These are phyloP conservation scores for Himalopsyche japonica DNA, from an alignment of 2,888 invertebrate genomes.

Conservation along the genomic window DNA sequence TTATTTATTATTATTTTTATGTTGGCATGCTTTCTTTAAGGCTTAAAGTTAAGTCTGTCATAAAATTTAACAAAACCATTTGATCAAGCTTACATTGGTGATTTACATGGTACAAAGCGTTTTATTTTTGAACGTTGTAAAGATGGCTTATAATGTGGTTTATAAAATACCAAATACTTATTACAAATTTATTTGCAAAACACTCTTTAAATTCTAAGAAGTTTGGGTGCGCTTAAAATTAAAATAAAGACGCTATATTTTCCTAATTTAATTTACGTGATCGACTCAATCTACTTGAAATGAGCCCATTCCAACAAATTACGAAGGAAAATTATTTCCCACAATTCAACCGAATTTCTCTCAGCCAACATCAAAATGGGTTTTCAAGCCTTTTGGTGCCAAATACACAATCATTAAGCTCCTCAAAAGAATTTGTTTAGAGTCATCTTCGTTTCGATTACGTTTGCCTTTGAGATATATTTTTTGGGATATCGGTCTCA, in stretches of 20 bases:
- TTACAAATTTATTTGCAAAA: background rate
- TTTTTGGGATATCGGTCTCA: background rate
- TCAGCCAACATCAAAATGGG: background rate
- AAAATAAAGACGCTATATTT: background rate
- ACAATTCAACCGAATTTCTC: background rate
- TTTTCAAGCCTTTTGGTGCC: background rate
- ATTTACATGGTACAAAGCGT: no score
- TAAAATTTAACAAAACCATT: no score
- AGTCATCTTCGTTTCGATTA: background rate
- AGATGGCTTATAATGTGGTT: background rate
- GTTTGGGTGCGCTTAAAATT: background rate
- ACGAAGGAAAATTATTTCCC: background rate
- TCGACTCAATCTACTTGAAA: background rate
- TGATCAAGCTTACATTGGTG: no score
- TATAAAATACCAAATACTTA: background rate
- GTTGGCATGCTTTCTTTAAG: no score
- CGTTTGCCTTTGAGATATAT: background rate
- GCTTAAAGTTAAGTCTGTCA: no score
- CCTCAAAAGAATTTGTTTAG: background rate
- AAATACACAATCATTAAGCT: background rate
- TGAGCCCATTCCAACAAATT: background rate
- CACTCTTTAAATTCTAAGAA: background rate
- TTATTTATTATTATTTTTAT: no score
- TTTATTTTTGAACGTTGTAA: background rate
- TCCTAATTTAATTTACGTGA: background rate